These are phyloP conservation scores for Drosophila fuyamai DNA, from an alignment of 1,140 invertebrate genomes.

Conservation along the genomic window DNA sequence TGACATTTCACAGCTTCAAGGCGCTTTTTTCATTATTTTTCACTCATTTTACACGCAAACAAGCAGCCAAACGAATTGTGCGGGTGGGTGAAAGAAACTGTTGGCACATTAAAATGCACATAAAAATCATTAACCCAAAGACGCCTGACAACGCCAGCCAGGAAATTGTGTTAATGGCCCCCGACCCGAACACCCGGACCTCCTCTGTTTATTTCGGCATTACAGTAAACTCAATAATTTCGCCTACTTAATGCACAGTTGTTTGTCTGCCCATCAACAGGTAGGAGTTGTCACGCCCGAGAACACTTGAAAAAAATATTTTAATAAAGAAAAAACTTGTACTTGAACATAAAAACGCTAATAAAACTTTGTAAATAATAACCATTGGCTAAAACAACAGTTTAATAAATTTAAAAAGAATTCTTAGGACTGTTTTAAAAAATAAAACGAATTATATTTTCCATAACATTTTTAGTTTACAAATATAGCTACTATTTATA, in stretches of 20 bases:
- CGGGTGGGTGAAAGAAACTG: conserved; percentile 24
- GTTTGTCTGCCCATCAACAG: conserved; percentile 36
- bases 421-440: too few relatives aligned
- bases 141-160: conserved; percentile 37
- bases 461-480: too few relatives aligned
- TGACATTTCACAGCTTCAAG: conserved; percentile 40
- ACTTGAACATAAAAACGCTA: neutral
- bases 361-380: too few relatives aligned
- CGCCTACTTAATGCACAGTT: conserved; percentile 59
- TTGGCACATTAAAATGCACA: conserved; percentile 62
- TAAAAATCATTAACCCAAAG: conserved; percentile 64
- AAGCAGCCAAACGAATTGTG: neutral
- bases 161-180: conserved; percentile 57
- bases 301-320: conserved; percentile 1
- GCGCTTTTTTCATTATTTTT: conserved; percentile 48
- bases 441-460: too few relatives aligned
- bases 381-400: too few relatives aligned
- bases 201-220: conserved; percentile 50
- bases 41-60: conserved; percentile 41
- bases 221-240: conserved; percentile 62
- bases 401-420: too few relatives aligned
- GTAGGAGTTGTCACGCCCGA: conserved; percentile 11
- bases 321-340: neutral
- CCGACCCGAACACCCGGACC: neutral
- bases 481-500: too few relatives aligned